Percentiles rank a stretch among this genome's conserved stretches.
These are phyloP conservation scores for Hyles euphorbiae DNA, from an alignment of 1,140 invertebrate genomes.

Conservation along the genomic window DNA sequence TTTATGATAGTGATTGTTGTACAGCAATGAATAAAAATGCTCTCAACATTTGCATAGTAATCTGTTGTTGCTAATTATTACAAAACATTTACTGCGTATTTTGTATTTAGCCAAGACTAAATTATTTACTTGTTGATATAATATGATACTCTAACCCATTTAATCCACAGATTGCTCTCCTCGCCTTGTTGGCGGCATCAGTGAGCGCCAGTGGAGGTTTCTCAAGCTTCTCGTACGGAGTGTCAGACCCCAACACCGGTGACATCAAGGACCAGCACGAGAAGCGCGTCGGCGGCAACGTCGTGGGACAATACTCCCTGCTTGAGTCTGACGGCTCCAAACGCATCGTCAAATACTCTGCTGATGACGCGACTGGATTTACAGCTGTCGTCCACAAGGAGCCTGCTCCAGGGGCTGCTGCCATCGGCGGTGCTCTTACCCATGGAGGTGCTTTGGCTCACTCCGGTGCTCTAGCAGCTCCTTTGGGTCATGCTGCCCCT, in stretches of 20 bases:
- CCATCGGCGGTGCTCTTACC: neutral
- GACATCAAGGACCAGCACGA: constrained; percentile 72
- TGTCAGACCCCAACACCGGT: constrained; percentile 70
- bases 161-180: constrained; percentile 30
- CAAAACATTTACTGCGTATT: too few relatives aligned
- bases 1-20: too few relatives aligned
- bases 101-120: too few relatives aligned
- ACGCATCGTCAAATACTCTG: constrained; percentile 68
- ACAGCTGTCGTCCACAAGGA: constrained; percentile 71
- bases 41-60: too few relatives aligned
- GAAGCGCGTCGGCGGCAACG: constrained; percentile 72
- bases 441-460: constrained; percentile 5
- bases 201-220: constrained; percentile 35
- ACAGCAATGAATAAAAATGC: too few relatives aligned
- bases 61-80: too few relatives aligned
- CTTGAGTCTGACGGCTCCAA: constrained; percentile 67
- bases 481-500: constrained; percentile 10
- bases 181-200: constrained; percentile 31
- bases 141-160: too few relatives aligned
- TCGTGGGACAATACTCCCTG: constrained; percentile 71
- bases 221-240: constrained; percentile 60
- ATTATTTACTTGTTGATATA: too few relatives aligned
- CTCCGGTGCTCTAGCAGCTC: neutral
- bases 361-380: constrained; percentile 65
- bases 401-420: constrained; percentile 19